A percentile compares a stretch with the other conserved stretches of the same genome.
Conservation (phyloP, 2,797 vertebrate genomes). For the Denticeps clupeoides region DNA sequence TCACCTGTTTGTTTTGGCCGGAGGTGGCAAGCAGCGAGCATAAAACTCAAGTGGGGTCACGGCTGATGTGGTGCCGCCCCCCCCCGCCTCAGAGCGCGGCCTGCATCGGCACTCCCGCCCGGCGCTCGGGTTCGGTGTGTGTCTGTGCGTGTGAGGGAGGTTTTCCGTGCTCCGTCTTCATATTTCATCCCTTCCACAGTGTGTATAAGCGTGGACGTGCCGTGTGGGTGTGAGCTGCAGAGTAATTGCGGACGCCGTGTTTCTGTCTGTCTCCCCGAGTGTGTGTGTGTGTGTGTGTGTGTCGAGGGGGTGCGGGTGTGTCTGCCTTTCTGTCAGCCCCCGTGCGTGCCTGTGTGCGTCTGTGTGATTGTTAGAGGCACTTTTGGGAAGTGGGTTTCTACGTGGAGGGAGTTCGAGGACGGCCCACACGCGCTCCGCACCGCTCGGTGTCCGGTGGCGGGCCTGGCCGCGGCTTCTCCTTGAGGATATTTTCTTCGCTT, state of each 20-base stretch:
- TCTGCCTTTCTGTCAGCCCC: conserved; percentile 19
- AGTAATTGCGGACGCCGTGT: conserved; percentile 9
- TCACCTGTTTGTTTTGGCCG: conserved; percentile 63
- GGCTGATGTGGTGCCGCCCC: conserved; percentile 54
- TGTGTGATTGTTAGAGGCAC: conserved; percentile 22
- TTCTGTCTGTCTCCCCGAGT: conserved; percentile 11
- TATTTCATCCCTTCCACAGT: no score
- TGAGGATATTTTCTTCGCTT: conserved; percentile 53
- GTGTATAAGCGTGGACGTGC: neutral
- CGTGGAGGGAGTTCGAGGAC: conserved; percentile 44
- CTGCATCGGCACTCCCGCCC: conserved; percentile 52
- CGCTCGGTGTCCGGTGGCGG: conserved; percentile 45
- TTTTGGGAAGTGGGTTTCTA: conserved; percentile 42
- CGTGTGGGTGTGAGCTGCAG: conserved; percentile 2
- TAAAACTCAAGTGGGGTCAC: conserved; percentile 63
- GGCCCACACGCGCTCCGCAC: conserved; percentile 53
- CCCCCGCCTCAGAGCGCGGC: conserved; percentile 51
- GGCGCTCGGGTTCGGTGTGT: conserved; percentile 21
- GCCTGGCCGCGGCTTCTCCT: conserved; percentile 50
- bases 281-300: conserved; percentile 1
- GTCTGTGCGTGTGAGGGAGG: conserved; percentile 2
- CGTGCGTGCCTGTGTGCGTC: neutral
- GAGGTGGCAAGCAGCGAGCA: conserved; percentile 37
- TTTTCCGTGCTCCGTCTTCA: no score
- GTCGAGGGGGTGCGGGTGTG: conserved; percentile 7